phyloP scores from a whole-genome alignment of 2,888 invertebrate species.

The Cosmopolites sordidus region DNA sequence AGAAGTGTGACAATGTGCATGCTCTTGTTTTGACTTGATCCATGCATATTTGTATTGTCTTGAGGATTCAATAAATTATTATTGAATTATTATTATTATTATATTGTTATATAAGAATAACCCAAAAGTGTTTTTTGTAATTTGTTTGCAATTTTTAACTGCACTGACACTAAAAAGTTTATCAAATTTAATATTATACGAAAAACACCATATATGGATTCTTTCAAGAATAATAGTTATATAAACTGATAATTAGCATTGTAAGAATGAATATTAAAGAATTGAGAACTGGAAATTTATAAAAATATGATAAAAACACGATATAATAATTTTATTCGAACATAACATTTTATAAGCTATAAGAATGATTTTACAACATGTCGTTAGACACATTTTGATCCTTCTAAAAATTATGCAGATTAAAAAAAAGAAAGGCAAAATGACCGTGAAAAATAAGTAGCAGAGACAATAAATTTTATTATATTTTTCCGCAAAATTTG shows the following conservation, averaged over 20 bases:
- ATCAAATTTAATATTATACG: no score
- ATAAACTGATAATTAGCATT: neutral
- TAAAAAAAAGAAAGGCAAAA: conserved; percentile 10
- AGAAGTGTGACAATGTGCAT: no score
- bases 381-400: conserved; percentile 8
- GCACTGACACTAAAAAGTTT: no score
- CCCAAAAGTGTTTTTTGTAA: no score
- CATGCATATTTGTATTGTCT: no score
- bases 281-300: neutral
- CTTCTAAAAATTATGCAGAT: conserved; percentile 16
- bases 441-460: conserved; percentile 11
- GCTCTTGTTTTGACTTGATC: no score
- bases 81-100: no score
- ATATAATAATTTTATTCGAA: conserved; percentile 13
- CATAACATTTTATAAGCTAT: conserved; percentile 10
- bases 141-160: no score
- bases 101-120: no score
- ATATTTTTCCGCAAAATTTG: conserved; percentile 22
- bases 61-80: no score
- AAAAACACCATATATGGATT: no score
- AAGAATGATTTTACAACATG: conserved; percentile 11
- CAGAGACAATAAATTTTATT: conserved; percentile 21
- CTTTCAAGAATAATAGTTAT: no score
- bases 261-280: neutral
- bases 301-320: conserved; percentile 1